Evolutionary conservation across 2,113 vertebrate genomes (phyloP).

Genomic region (Amphilophus citrinellus): DNA sequence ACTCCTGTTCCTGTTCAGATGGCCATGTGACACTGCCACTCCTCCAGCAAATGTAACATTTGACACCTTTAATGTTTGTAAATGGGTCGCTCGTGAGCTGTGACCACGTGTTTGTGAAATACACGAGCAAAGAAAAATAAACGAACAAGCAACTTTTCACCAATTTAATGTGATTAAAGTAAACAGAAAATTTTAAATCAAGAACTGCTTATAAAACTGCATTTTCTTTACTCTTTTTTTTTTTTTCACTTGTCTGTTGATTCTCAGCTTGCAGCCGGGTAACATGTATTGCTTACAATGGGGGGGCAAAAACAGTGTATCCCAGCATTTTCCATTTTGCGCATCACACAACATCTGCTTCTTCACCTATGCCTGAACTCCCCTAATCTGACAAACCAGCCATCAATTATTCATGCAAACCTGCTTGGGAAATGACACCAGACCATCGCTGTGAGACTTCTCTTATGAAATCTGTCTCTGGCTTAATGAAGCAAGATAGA

Average conservation of each 20-base stretch:
- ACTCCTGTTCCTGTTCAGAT: slow-evolving; percentile 66
- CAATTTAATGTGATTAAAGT: slow-evolving; percentile 41
- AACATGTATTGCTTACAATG: background rate
- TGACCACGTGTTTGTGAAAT: slow-evolving; percentile 69
- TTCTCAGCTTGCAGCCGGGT: background rate
- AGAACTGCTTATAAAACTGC: background rate
- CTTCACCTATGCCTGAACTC: slow-evolving; percentile 29
- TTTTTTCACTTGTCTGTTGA: background rate
- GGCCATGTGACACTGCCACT: slow-evolving; percentile 76
- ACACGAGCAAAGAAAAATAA: slow-evolving; percentile 75
- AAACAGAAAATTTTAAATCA: background rate
- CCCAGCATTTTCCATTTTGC: background rate
- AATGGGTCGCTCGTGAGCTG: slow-evolving; percentile 44
- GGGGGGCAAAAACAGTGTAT: background rate
- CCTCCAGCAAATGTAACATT: slow-evolving; percentile 52
- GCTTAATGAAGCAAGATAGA: slow-evolving; percentile 59
- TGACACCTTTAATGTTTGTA: slow-evolving; percentile 53
- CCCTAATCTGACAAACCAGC: slow-evolving; percentile 34
- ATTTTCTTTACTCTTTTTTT: background rate
- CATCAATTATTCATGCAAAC: slow-evolving; percentile 62
- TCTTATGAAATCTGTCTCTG: slow-evolving; percentile 50
- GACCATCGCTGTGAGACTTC: slow-evolving; percentile 36
- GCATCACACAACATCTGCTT: slow-evolving; percentile 36
- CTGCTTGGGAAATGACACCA: slow-evolving; percentile 48
- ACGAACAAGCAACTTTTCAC: slow-evolving; percentile 71